Conservation (phyloP, 2,797 vertebrate species). For the Phoxinus dragarum region DNA sequence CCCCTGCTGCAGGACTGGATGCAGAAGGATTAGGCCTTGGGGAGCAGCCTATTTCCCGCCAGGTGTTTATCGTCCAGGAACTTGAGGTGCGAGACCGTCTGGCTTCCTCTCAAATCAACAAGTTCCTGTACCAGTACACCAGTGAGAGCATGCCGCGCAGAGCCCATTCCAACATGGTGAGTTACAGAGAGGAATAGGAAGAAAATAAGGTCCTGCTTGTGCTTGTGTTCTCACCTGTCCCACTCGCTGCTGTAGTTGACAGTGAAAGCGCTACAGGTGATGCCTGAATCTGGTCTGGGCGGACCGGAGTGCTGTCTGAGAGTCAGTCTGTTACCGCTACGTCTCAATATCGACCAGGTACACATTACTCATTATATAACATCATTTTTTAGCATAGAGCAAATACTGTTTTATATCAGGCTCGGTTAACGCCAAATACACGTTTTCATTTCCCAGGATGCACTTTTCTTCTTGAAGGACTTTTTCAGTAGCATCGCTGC, state of each 20-base stretch:
- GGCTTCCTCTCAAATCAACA: conserved; percentile 92
- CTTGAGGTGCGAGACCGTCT: conserved; percentile 90
- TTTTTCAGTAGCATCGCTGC: conserved; percentile 88
- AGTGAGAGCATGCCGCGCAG: conserved; percentile 92
- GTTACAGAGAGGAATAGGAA: not conserved
- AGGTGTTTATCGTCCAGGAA: conserved; percentile 94
- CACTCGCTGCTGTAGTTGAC: conserved; percentile 79
- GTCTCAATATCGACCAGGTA: conserved; percentile 94
- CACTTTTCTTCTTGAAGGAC: conserved; percentile 92
- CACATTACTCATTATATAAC: not conserved
- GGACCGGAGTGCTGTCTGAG: conserved; percentile 91
- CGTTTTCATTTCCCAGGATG: conserved; percentile 78
- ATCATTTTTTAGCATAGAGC: not conserved
- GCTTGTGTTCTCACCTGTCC: conserved; percentile 36
- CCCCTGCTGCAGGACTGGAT: conserved; percentile 68
- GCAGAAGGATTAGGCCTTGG: conserved; percentile 68
- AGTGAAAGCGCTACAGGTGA: conserved; percentile 91
- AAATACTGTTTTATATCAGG: not conserved
- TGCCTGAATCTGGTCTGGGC: conserved; percentile 83
- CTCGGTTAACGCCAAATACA: not conserved
- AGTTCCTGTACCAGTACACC: conserved; percentile 93
- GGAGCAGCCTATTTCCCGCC: conserved; percentile 87
- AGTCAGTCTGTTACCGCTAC: conserved; percentile 87
- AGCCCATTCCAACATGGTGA: conserved; percentile 94
- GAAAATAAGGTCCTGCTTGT: not conserved